Base-by-base conservation (phyloP, 2,113 vertebrate species). In the Muscicapa adusta region DNA sequence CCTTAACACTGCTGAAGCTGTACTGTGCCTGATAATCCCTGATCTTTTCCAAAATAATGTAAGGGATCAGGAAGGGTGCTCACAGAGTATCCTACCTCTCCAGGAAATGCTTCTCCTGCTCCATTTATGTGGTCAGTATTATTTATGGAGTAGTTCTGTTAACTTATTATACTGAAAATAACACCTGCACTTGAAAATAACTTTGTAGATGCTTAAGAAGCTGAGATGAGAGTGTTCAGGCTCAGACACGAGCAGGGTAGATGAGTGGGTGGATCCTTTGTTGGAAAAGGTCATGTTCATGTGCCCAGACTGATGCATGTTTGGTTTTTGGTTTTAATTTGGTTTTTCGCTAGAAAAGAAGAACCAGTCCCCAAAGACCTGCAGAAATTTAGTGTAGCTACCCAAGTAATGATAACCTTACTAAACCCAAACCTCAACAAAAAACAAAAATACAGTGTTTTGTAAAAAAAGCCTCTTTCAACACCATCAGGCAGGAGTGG, bases 221-320 rank as follows among this genome's bases (percentile, higher is more conserved):
- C 26, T 70, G 34, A 77, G 28, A 10, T 47, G 29, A 78, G 51
- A 26, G 24, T 5, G 5, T 57, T 76, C 33, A 50, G 57, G 17
- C 17, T 88, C 31, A 20, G 16, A 34, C 8, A 28, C 5, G 3
- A 40, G 33, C 33, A 79, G 45, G 33, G n/a, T 25, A 12, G 60
- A 9, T 43, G 38, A 48, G 12, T 5, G 34, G 57, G 24, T 40
- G 31, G n/a, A 25, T 57, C 18, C 28, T 70, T 42, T 50, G 15
- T 43, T 80, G 54, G 43, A 63, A 48, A 56, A 90, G n/a, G 23
- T 79, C 5, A 1, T 6, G 9, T 67, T 87, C 2, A 0, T 45
- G 5, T 63, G 31, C 38, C 38, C 60, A 73, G 54, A 61, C 13
- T 1, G 0, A 25, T 57, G 15, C 2, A 0, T 14, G 9, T 48